Evolutionary conservation across 2,888 invertebrate species (phyloP), one percentile per base, ranked within the genome.

Genomic region (Dione vanillae): DNA sequence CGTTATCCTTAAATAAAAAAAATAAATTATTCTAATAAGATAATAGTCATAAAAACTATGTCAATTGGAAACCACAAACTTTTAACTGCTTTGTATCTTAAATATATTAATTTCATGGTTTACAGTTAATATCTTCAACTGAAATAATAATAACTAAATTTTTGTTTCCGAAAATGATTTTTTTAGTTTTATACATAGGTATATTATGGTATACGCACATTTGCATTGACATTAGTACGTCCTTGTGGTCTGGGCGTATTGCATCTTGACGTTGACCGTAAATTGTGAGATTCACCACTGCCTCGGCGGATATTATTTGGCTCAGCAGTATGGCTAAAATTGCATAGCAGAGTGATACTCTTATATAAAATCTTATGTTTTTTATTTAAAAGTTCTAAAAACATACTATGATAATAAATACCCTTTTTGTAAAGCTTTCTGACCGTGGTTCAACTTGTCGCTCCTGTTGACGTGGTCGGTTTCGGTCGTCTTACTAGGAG

Each of bases 401-500:
- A 37, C 12, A 43, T 43, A 27, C 5, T 14, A 9, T 40, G 43
- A 40, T 20, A 12, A 47, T 45, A 11, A 58, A 35, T 79, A 89
- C 90, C 85, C 79, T 82, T 79, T 83, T 61, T 75, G 70, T 35
- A 37, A 40, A 66, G n/a, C 12, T 43, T 67, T 73, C 69, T 59
- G 58, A 41, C n/a, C 19, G 10, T 35, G 45, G 19, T 52, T 76
- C 69, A 76, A 47, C 64, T 78, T 90, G 84, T 88, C 70, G 73
- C 82, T 82, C 83, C 86, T 83, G 73, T 85, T 83, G 74, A 72
- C 77, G 71, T 81, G 77, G 71, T 86, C 82, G 78, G 83, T 88
- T 78, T 87, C 85, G 79, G 77, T 37, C 79, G 85, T 76, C 79
- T 87, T 87, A 80, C 78, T 78, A 88, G 78, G 56, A 88, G 76